Conservation (phyloP, 2,888 invertebrate genomes). For the Biston stratarius region DNA sequence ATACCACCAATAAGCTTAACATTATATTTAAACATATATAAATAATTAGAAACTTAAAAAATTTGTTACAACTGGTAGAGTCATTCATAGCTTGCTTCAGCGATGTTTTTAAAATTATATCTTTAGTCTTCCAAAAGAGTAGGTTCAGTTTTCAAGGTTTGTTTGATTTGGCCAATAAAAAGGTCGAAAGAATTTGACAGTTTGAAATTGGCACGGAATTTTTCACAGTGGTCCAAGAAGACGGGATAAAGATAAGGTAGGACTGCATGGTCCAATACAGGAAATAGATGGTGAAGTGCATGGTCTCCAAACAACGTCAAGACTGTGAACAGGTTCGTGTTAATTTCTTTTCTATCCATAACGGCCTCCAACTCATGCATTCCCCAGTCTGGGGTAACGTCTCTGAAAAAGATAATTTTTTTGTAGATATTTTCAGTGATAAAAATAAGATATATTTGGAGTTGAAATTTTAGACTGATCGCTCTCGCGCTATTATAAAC, state of each 20-base stretch:
- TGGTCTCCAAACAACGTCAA: conserved; percentile 92
- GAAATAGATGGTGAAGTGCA: conserved; percentile 91
- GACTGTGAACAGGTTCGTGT: conserved; percentile 87
- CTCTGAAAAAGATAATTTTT: conserved; percentile 52
- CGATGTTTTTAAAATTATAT: background rate
- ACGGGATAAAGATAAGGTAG: conserved; percentile 88
- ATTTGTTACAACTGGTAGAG: too few relatives aligned
- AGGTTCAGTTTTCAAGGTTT: conserved; percentile 51
- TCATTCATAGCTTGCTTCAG: background rate
- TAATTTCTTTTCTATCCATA: conserved; percentile 89
- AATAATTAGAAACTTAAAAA: too few relatives aligned
- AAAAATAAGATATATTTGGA: too few relatives aligned
- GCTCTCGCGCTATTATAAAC: too few relatives aligned
- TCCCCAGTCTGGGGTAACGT: conserved; percentile 89
- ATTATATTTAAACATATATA: too few relatives aligned
- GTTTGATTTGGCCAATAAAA: conserved; percentile 85
- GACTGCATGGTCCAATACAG: conserved; percentile 91
- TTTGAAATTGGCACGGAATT: conserved; percentile 81
- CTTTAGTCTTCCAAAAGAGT: conserved; percentile 28
- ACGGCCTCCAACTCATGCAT: conserved; percentile 91
- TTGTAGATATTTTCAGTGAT: too few relatives aligned
- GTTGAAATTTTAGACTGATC: too few relatives aligned
- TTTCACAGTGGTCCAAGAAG: conserved; percentile 68
- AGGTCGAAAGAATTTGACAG: conserved; percentile 85
- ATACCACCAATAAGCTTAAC: too few relatives aligned